phyloP scores from a whole-genome alignment of 2,113 vertebrate genomes.

The Taurulus bubalis region DNA sequence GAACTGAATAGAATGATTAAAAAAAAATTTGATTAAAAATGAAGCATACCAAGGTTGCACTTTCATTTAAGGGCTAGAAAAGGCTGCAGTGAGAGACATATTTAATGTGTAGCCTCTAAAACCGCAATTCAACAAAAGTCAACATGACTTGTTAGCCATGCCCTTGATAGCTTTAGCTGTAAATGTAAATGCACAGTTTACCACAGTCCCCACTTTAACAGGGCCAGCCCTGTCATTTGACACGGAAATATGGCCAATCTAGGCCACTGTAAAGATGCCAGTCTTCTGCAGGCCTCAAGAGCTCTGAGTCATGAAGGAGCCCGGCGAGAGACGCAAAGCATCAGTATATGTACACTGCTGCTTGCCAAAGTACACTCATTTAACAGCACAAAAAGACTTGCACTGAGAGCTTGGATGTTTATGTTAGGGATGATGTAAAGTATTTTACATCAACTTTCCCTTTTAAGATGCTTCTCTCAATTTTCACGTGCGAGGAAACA shows the following conservation, averaged over 20 bases:
- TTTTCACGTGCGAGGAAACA: conserved; percentile 75
- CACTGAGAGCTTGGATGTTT: conserved; percentile 75
- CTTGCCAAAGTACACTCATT: conserved; percentile 84
- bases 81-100: conserved; percentile 53
- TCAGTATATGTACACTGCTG: conserved; percentile 76
- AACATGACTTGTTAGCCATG: conserved; percentile 78
- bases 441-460: conserved; percentile 80
- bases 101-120: conserved; percentile 55
- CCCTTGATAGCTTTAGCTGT: conserved; percentile 81
- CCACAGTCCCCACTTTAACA: conserved; percentile 72
- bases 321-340: conserved; percentile 78
- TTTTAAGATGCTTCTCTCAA: conserved; percentile 71
- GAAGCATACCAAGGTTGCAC: conserved; percentile 1
- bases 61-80: conserved; percentile 28
- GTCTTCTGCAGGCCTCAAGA: conserved; percentile 80
- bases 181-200: conserved; percentile 78
- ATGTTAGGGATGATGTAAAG: conserved; percentile 83
- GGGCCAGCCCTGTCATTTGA: conserved; percentile 78
- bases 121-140: conserved; percentile 79
- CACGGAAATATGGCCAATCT: conserved; percentile 79
- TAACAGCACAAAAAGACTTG: conserved; percentile 79
- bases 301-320: conserved; percentile 82
- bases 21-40: neutral
- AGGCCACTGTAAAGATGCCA: conserved; percentile 82
- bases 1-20: conserved; percentile 37